Base-by-base conservation (phyloP, 2,797 vertebrate species). In the Nannoperca obscura region DNA sequence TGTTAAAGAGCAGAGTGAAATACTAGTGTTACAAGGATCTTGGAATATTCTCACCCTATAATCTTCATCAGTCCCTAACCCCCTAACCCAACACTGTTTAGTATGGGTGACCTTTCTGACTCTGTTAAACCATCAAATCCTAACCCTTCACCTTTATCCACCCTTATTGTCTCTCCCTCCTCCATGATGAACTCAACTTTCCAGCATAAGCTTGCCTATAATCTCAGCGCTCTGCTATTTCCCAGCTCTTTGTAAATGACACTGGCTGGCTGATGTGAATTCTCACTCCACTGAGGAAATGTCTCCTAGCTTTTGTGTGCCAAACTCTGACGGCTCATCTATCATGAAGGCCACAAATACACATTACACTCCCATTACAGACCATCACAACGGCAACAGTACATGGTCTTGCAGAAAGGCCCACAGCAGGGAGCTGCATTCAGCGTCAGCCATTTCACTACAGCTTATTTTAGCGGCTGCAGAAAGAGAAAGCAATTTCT, bases 261-360 rank as follows among this genome's bases (percentile, higher is more conserved):
- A 92, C 91, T 91, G 87, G 84, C 85, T 90, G 87, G 86, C 88
- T 86, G 81, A 94, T 90, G 91, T 92, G 91, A 95, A 93, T 91
- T 95, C 93, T 94, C 93, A 93, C 92, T 93, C 86, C 85, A 74
- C 90, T 85, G 92, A 92, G 89, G 93, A 95, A 94, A 94, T 88
- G 91, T 94, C 88, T 88, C 87, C 80, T 78, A 91, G 88, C 83
- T 67, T 86, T 80, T 72, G 86, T 89, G 80, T 86, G 91, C 91
- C 91, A 93, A 86, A 86, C 83, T 76, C 68, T 80, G 88, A 93
- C 80, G 61, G 89, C 80, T 92, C 92, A 94, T 93, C 86, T 89
- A 91, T 93, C 92, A 91, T 82, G 44, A 74, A 75, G 84, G 81
- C 90, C 73, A 74, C 91, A 92, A 91, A 91, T 91, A 91, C 86